These are phyloP conservation scores for Euproctis similis DNA, from an alignment of 2,888 invertebrate genomes.

Conservation along the genomic window DNA sequence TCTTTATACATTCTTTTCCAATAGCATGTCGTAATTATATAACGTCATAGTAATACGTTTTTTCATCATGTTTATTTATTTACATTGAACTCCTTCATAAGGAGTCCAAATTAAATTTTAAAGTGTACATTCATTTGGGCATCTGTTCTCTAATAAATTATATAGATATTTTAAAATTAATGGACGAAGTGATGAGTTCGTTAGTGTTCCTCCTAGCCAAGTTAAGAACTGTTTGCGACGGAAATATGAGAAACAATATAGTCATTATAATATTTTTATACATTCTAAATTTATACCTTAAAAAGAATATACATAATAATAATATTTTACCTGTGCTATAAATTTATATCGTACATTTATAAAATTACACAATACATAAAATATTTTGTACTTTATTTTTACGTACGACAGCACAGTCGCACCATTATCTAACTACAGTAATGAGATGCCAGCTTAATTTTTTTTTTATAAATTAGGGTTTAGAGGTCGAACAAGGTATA, in stretches of 20 bases:
- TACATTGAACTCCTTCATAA: slow-evolving; percentile 66
- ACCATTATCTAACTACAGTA: slow-evolving; percentile 55
- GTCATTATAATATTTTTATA: slow-evolving; percentile 41
- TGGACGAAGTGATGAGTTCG: slow-evolving; percentile 75
- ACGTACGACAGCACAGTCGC: slow-evolving; percentile 60
- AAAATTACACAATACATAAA: slow-evolving; percentile 73
- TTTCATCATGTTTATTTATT: slow-evolving; percentile 63
- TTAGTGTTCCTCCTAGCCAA: slow-evolving; percentile 71
- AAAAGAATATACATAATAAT: slow-evolving; percentile 61
- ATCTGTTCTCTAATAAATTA: slow-evolving; percentile 68
- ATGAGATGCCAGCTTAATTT: slow-evolving; percentile 33
- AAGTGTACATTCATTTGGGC: slow-evolving; percentile 61
- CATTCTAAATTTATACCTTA: slow-evolving; percentile 59
- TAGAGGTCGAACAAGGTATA: slow-evolving; percentile 13
- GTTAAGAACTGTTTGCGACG: slow-evolving; percentile 72
- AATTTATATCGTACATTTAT: slow-evolving; percentile 67
- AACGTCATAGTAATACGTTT: slow-evolving; percentile 37
- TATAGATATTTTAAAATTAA: slow-evolving; percentile 68
- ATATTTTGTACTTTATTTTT: slow-evolving; percentile 75
- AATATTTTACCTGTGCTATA: slow-evolving; percentile 60
- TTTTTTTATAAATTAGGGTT: too few species aligned
- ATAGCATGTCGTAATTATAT: slow-evolving; percentile 56
- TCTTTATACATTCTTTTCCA: slow-evolving; percentile 43
- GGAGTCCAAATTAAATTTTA: slow-evolving; percentile 54
- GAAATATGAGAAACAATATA: slow-evolving; percentile 68